Base-by-base conservation (phyloP, 2,888 invertebrate species). In the Scaptomyza caliginosa region DNA sequence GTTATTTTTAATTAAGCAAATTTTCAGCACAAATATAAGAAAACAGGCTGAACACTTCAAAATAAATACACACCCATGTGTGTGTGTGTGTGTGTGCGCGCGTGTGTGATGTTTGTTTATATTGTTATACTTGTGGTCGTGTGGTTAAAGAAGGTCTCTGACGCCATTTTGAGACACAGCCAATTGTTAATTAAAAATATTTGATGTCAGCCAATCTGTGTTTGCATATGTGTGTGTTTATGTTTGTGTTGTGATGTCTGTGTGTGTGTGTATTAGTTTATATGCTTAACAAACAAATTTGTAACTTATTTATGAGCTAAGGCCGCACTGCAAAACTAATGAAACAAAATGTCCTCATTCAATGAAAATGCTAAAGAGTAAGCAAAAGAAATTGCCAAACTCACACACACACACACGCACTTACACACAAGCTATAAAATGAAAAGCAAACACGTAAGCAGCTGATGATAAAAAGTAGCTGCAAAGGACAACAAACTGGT, bases 1-100 rank as follows among this genome's bases (percentile, higher is more conserved):
- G 80, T 80, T 80, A 86, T 80, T 80, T 79, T 86, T 80, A 86
- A 80, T 80, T 80, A 80, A 86, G 80, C 80, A 86, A 86, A 80
- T 80, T 86, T 86, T 82, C 68, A 63, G 50, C 65, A 71, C 62
- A 75, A 75, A 79, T 72, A 86, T 79, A 78, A 80, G 86, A 71
- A 71, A 82, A 66, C 68, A 54, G 32, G 59, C 49, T 51, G 38
- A 60, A 49, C 60, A 64, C 54, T 66, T 60, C 57, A 66, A 71
- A 60, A 74, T 57, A 63, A 11, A 59, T 23, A 30, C 34, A 63
- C 40, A 49, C 43, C 38, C 5, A 3, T 1, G 6, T 8, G 5
- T 1, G n/a, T 19, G 7, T 21, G 24, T 26, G n/a, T 30, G 30
- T 19, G 26, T 26, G 34, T 34, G 30, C 17, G 26, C 23, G 34